A percentile compares a stretch with the other conserved stretches of the same genome.
Conservation (phyloP, 2,797 vertebrate species). For the Tiaroga cobitis region DNA sequence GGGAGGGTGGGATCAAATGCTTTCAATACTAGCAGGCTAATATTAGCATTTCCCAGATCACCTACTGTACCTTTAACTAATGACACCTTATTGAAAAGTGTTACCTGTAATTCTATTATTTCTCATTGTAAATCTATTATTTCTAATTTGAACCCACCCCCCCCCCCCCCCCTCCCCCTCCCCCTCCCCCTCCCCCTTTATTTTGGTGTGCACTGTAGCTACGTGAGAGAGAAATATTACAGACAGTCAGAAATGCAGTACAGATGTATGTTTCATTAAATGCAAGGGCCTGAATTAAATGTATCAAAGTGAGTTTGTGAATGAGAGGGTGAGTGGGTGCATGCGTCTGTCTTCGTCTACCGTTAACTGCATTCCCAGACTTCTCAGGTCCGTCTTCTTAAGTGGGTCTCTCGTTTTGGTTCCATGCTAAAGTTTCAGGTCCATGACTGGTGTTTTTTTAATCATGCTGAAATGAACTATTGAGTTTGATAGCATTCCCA, state of each 20-base stretch:
- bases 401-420: constrained; percentile 52
- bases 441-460: constrained; percentile 60
- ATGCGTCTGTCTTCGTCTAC: constrained; percentile 35
- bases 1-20: no score
- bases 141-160: no score
- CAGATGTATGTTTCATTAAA: constrained; percentile 1
- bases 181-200: no score
- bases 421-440: constrained; percentile 50
- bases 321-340: constrained; percentile 43
- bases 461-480: constrained; percentile 59
- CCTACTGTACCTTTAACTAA: not conserved
- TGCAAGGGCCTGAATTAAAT: not conserved
- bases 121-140: not conserved
- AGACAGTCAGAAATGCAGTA: not conserved
- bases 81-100: not conserved
- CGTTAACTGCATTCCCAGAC: constrained; percentile 60
- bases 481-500: constrained; percentile 71
- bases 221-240: not conserved
- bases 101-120: not conserved
- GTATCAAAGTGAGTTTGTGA: constrained; percentile 24
- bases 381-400: constrained; percentile 66
- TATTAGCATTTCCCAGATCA: no score
- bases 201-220: not conserved
- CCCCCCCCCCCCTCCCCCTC: accelerated
- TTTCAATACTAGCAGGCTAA: no score